Base-by-base conservation (phyloP, 2,113 vertebrate species). In the Bos indicus region DNA sequence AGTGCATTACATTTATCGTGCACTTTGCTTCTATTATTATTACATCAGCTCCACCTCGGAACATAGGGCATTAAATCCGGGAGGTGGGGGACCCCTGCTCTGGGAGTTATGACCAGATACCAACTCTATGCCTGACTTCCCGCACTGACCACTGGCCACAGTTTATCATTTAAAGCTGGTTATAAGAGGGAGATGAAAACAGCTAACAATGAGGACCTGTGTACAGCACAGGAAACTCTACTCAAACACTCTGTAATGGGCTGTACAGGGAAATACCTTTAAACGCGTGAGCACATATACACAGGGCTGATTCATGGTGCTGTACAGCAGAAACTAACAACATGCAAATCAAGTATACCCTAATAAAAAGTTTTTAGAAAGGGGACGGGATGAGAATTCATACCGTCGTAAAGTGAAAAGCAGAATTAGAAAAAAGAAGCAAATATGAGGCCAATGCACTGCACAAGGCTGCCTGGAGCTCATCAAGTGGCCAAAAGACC, bases 401-500 rank as follows among this genome's bases (percentile, higher is more conserved):
- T 0, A 14, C 23, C 9, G 77, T 0, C n/a, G 7, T 36, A 25
- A 84, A 67, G 30, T 43, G 25, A 54, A 46, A 95, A 80, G 71
- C 14, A 71, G 16, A 74, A 2, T 48, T 4, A 77, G 23, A 56
- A 14, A 15, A 62, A 57, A 78, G 52, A 46, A 57, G 60, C 40
- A 57, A 48, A 17, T 4, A 4, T 5, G 54, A 28, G 43, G 8
- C 21, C 7, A 1, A 0, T 7, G 2, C 4, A 10, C 43, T 56
- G 46, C 51, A 21, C 16, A 74, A 51, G 62, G 25, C n/a, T 46
- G 19, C 30, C 17, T 30, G 8, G 78, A 85, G 56, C 1, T 48
- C 9, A 33, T 28, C 57, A 59, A 85, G 57, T 2, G 17, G 13
- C 13, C 71, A 21, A 59, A 84, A 71, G 64, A 11, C 17, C 19